Conservation (phyloP, 2,113 vertebrate genomes). For the Alaudala cheleensis region DNA sequence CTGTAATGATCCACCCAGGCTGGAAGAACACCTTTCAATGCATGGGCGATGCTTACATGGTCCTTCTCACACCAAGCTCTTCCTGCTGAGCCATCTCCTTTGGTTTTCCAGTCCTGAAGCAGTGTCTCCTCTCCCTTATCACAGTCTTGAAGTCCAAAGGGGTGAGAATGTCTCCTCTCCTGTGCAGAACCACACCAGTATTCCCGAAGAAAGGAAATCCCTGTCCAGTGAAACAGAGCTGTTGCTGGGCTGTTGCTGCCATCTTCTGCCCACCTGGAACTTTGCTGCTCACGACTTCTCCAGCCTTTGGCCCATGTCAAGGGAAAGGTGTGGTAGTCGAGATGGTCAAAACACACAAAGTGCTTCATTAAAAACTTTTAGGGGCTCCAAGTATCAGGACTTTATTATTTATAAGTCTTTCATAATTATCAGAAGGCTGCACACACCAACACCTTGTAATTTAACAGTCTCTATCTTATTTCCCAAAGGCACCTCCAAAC, state of each 20-base stretch:
- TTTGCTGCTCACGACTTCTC: background rate
- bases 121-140: background rate
- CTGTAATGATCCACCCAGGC: background rate
- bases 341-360: too few species aligned
- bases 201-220: background rate
- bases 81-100: background rate
- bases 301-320: rapidly evolving
- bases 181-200: rapidly evolving
- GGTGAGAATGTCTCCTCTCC: rapidly evolving
- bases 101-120: background rate
- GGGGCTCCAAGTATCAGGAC: too few species aligned
- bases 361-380: too few species aligned
- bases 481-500: too few species aligned
- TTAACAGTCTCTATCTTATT: too few species aligned
- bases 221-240: rapidly evolving
- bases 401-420: too few species aligned
- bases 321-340: background rate
- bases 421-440: too few species aligned
- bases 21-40: background rate
- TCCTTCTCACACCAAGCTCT: background rate
- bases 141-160: background rate
- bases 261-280: background rate
- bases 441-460: too few species aligned
- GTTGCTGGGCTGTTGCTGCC: slow-evolving; percentile 43
- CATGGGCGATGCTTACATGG: rapidly evolving